Evolutionary conservation across 2,113 vertebrate species (phyloP).

Genomic region (Erythrocercus mccallii): DNA sequence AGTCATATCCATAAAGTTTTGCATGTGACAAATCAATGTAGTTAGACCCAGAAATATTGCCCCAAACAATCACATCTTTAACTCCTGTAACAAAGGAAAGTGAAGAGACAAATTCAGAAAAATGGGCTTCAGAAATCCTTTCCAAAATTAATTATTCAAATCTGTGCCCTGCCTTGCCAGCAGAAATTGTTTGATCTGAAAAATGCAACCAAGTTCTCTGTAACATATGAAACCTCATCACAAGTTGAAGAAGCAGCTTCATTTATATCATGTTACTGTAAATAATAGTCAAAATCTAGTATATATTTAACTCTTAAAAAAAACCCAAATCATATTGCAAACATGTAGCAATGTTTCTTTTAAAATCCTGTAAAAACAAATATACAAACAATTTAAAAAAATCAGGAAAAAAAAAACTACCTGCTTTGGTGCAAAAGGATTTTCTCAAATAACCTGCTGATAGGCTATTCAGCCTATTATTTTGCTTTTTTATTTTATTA

Average conservation of each 20-base stretch:
- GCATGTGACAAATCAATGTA: conserved; percentile 86
- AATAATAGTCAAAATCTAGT: neutral
- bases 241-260: neutral
- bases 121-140: neutral
- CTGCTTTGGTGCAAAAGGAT: neutral
- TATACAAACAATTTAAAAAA: neutral
- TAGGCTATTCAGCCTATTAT: neutral
- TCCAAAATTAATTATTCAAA: neutral
- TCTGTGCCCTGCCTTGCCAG: neutral
- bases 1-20: conserved; percentile 76
- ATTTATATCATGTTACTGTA: neutral
- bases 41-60: conserved; percentile 83
- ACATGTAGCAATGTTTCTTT: neutral
- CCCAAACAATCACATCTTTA: conserved; percentile 88
- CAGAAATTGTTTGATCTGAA: neutral
- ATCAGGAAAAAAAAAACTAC: neutral
- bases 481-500: neutral
- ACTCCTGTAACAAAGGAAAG: conserved; percentile 73
- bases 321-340: neutral
- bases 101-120: neutral
- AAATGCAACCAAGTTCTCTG: neutral
- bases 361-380: neutral
- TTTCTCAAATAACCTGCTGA: neutral
- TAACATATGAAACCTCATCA: neutral
- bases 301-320: neutral